Evolutionary conservation across 2,797 vertebrate genomes (phyloP).

Genomic region (Anabacerthia variegaticeps): DNA sequence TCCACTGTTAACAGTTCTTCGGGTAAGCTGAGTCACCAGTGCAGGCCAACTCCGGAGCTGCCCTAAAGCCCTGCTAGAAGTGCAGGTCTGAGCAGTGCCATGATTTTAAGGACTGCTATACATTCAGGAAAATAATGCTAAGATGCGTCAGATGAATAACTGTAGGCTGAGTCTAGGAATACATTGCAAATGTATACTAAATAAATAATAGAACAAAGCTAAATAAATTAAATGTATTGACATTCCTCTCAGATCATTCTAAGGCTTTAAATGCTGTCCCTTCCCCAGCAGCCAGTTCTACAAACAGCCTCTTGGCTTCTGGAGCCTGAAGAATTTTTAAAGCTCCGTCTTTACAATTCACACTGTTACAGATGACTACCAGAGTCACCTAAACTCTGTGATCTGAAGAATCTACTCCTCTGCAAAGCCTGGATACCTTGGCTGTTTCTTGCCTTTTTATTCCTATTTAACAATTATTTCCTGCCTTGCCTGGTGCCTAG

Average conservation of each 20-base stretch:
- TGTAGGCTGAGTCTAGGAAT: background rate
- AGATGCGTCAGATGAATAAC: background rate
- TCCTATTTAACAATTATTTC: background rate
- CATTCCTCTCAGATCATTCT: background rate
- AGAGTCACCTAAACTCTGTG: background rate
- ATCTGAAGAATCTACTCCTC: background rate
- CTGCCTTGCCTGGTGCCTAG: background rate
- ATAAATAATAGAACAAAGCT: background rate
- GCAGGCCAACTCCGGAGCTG: background rate
- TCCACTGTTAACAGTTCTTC: background rate
- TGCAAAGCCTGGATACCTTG: background rate
- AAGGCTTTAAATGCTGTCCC: background rate
- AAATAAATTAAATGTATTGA: background rate
- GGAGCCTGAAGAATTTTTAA: background rate
- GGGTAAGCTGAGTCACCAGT: fast-evolving
- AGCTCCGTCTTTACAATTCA: background rate
- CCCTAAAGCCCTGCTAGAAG: background rate
- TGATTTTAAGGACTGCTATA: background rate
- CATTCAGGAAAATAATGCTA: background rate
- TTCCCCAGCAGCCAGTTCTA: background rate
- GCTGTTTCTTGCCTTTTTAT: background rate
- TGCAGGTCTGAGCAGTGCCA: background rate
- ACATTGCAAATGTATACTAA: background rate
- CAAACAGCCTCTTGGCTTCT: background rate
- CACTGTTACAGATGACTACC: fast-evolving